Conservation (phyloP, 2,113 vertebrate species). For the Genyomyrus donnyi region DNA sequence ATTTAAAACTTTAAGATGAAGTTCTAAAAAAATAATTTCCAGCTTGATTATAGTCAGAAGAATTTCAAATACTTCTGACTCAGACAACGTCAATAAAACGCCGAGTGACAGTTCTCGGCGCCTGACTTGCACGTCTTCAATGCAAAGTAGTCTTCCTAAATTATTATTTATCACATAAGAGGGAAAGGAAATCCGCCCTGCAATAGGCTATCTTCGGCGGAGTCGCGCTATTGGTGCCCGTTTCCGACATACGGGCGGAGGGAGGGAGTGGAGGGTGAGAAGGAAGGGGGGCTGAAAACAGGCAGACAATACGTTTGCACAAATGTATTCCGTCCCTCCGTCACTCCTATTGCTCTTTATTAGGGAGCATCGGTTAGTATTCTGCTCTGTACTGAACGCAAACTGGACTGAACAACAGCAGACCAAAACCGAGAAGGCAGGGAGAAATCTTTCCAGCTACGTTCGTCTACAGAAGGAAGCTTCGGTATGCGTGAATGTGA, state of each 20-base stretch:
- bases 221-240: slow-evolving; percentile 53
- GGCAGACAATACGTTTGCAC: slow-evolving; percentile 25
- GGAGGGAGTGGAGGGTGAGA: slow-evolving; percentile 25
- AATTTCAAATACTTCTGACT: slow-evolving; percentile 50
- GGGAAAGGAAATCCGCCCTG: slow-evolving; percentile 48
- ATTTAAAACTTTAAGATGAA: not conserved
- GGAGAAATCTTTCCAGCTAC: slow-evolving; percentile 5
- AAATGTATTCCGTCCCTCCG: slow-evolving; percentile 29
- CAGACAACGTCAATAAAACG: not conserved
- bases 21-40: not conserved
- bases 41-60: not conserved
- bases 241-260: slow-evolving; percentile 36
- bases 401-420: slow-evolving; percentile 11
- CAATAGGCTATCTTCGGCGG: slow-evolving; percentile 54
- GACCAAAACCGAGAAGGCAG: not conserved
- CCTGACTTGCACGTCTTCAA: slow-evolving; percentile 56
- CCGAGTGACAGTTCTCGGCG: slow-evolving; percentile 69
- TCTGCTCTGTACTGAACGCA: slow-evolving; percentile 21
- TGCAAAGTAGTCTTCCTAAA: slow-evolving; percentile 69
- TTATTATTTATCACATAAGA: slow-evolving; percentile 61
- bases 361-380: slow-evolving; percentile 19
- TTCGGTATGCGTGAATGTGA: not conserved
- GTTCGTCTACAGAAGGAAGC: not conserved
- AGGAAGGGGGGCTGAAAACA: slow-evolving; percentile 23
- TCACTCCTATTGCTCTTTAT: slow-evolving; percentile 34